Evolutionary conservation across 2,113 vertebrate species (phyloP), one percentile per base, ranked within the genome.

Genomic region (Andinoacara biseriatus): DNA sequence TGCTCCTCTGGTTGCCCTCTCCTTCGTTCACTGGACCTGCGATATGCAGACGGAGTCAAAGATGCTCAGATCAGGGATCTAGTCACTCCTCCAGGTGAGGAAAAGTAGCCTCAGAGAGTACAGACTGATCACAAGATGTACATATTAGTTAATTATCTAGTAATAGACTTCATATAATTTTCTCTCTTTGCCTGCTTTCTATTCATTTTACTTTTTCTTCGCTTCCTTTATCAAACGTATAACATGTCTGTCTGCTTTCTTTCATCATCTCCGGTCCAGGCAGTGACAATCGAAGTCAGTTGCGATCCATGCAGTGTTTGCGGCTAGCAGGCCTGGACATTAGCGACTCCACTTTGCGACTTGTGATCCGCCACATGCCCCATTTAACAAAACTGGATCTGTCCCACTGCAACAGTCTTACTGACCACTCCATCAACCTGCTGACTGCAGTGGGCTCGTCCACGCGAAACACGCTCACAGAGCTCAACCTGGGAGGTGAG

Each of bases 341-440:
- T 94, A 97, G 97, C 0, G 98, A 99, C 31, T 96, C 97, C 87
- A 99, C 98, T 1, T 94, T 99, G 87, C 97, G 98, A 62, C 96
- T 99, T 87, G 97, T 99, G 91, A 99, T 99, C 88, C 97, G 98
- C 86, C 98, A 99, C 90, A 99, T 98, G 97, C 98, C 98, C 91
- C 96, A 97, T 93, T 95, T 99, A 88, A 98, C 97, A 67, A 97
- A 97, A 86, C 97, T 99, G 59, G 98, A 99, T 95, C 96, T 99
- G 84, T 98, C 98, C 87, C 97, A 98, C 94, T 99, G 98, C 95
- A 97, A 96, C 92, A 96, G 96, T 91, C 94, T 99, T 91, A 97
- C 97, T 1, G 98, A 99, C 93, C 96, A 98, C 95, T 98, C 98
- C 62, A 93, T 98, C 91, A 98, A 99, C 92, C 96, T 99, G 76